Base-by-base conservation (phyloP, 1,140 invertebrate genomes). In the Temnothorax longispinosus region DNA sequence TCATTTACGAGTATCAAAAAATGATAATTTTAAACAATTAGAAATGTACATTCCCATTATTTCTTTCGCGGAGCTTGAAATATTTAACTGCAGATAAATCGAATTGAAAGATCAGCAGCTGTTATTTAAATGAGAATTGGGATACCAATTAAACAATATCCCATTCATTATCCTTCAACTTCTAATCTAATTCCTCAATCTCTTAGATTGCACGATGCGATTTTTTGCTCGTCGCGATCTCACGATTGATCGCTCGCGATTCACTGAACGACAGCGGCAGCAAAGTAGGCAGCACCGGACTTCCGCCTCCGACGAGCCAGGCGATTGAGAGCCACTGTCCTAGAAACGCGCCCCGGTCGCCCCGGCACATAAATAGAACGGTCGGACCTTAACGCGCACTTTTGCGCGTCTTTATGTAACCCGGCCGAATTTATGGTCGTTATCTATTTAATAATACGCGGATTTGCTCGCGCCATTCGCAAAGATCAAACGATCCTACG, bases 341-440 rank as follows among this genome's bases (percentile, higher is more conserved):
- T 89, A 87, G 89, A 92, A 27, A 90, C 90, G 89, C 64, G 89
- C 56, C 60, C 52, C 74, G 88, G 91, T 89, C 87, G 82, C 82
- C 88, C 82, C 88, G 88, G 75, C 62, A 91, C 85, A 90, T 58
- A 93, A 93, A 92, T 93, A 93, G 93, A 93, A 89, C 89, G 88
- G 81, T 92, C 35, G 92, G 91, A 93, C 89, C 90, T 93, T 91
- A 93, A 87, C 86, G 80, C 88, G 89, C 89, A 89, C 81, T 91
- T 92, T 92, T 91, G 91, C 86, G 87, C 74, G 21, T 69, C 87
- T 93, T 93, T 93, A 93, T 91, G 88, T 93, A 93, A 91, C 87
- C 80, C 87, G 71, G 85, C 85, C 89, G 86, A 92, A 93, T 92
- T 93, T 92, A 92, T 92, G 91, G 78, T 67, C 91, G 88, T 92